Conservation (phyloP, 1,140 invertebrate species). For the Amphibalanus amphitrite region DNA sequence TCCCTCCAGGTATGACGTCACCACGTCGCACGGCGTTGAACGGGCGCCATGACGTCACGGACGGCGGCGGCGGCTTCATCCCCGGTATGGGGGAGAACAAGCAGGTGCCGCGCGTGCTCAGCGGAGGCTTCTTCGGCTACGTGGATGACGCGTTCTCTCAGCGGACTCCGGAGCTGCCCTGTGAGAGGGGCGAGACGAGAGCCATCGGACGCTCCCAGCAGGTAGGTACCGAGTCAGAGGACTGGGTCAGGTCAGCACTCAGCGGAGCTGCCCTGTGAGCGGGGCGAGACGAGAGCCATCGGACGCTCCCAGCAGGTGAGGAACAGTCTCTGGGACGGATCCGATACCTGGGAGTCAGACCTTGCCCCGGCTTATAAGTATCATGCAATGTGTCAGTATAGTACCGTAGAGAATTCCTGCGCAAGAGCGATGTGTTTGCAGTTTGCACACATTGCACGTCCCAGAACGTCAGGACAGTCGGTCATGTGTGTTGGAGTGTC, state of each 20-base stretch:
- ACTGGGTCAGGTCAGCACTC: neutral
- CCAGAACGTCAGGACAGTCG: too few relatives aligned
- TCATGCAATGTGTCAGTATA: too few relatives aligned
- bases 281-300: too few relatives aligned
- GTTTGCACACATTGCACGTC: too few relatives aligned
- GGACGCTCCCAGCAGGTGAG: too few relatives aligned
- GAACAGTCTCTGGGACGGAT: too few relatives aligned
- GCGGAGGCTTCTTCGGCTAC: slow-evolving; percentile 24
- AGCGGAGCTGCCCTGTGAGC: too few relatives aligned
- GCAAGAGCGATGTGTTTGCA: too few relatives aligned
- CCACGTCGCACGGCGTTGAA: neutral
- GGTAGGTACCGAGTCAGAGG: slow-evolving; percentile 13
- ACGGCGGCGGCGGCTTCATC: slow-evolving; percentile 11
- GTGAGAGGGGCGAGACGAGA: slow-evolving; percentile 12
- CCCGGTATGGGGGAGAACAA: slow-evolving; percentile 22
- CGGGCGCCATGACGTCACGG: neutral
- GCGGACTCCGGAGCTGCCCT: slow-evolving; percentile 21
- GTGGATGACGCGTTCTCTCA: slow-evolving; percentile 23
- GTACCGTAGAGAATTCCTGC: too few relatives aligned
- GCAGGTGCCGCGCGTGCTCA: slow-evolving; percentile 20
- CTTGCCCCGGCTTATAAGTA: too few relatives aligned
- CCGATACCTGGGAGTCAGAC: too few relatives aligned
- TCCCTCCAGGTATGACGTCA: neutral
- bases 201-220: neutral
- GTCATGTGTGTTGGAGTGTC: too few relatives aligned